A percentile compares a stretch with the other conserved stretches of the same genome.
phyloP scores from a whole-genome alignment of 1,140 invertebrate genomes.

The Drosophila biarmipes region DNA sequence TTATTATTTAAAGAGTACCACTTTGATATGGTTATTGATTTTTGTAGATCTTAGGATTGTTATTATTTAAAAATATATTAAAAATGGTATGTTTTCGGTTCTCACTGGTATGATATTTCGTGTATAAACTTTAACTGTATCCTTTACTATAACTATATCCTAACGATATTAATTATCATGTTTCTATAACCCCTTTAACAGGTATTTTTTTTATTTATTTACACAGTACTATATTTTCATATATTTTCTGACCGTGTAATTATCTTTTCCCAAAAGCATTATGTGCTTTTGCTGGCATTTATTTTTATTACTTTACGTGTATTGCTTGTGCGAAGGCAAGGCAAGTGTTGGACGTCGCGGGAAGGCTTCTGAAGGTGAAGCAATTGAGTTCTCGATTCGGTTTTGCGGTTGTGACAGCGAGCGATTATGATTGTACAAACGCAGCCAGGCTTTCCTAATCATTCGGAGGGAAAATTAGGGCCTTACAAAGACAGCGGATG shows the following conservation, averaged over 20 bases:
- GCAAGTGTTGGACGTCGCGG: conserved; percentile 7
- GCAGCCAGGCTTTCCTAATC: neutral
- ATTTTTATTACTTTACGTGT: conserved; percentile 68
- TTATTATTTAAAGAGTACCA: too few relatives aligned
- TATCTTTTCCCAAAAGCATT: conserved; percentile 34
- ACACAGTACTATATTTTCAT: too few relatives aligned
- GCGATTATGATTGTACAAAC: conserved; percentile 17
- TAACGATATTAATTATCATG: too few relatives aligned
- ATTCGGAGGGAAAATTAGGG: conserved; percentile 26
- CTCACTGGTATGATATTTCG: too few relatives aligned
- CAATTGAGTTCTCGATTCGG: conserved; percentile 57
- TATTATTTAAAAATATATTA: too few relatives aligned
- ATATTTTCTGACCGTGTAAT: conserved; percentile 15
- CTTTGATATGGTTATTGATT: too few relatives aligned
- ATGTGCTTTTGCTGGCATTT: conserved; percentile 54
- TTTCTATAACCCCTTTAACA: too few relatives aligned
- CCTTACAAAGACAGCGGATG: neutral
- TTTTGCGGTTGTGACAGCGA: conserved; percentile 49
- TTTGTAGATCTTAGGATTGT: too few relatives aligned
- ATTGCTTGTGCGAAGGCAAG: neutral
- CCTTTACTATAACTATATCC: too few relatives aligned
- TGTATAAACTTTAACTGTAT: too few relatives aligned
- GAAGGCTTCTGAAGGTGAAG: conserved; percentile 37
- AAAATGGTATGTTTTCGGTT: too few relatives aligned
- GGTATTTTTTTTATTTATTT: too few relatives aligned